phyloP scores from a whole-genome alignment of 2,797 vertebrate species.

The Urocyon cinereoargenteus region DNA sequence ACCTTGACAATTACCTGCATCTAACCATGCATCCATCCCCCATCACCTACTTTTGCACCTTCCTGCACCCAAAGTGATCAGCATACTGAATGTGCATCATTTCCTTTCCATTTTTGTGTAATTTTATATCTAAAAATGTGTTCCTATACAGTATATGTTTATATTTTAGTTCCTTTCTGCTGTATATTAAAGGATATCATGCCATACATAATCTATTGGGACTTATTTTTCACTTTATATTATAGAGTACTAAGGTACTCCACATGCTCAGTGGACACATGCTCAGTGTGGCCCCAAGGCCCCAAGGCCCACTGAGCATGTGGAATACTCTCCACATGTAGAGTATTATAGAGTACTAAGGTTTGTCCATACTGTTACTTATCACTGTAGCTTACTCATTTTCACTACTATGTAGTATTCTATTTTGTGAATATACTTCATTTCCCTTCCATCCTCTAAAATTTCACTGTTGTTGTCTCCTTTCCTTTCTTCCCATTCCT shows the following conservation, averaged over 20 bases:
- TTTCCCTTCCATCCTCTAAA: neutral
- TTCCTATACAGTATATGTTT: neutral
- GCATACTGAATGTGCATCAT: neutral
- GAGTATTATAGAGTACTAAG: slow-evolving; percentile 2
- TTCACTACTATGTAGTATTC: neutral
- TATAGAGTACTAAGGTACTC: neutral
- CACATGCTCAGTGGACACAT: too few relatives aligned
- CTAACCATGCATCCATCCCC: neutral
- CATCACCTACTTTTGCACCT: neutral
- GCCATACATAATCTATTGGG: neutral
- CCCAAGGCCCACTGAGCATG: too few relatives aligned
- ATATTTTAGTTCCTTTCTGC: slow-evolving; percentile 21
- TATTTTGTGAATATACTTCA: neutral
- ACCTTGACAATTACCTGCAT: neutral
- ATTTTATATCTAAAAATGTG: neutral
- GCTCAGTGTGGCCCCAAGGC: too few relatives aligned
- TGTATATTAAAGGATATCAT: neutral
- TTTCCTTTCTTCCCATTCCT: neutral
- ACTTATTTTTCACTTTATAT: slow-evolving; percentile 39
- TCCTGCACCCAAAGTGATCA: neutral
- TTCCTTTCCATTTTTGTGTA: neutral
- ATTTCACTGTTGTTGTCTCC: neutral
- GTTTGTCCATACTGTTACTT: neutral
- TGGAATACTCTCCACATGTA: too few relatives aligned
- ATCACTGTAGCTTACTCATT: neutral